Conservation (phyloP, 2,888 invertebrate species). For the Cephus rjabovi region DNA sequence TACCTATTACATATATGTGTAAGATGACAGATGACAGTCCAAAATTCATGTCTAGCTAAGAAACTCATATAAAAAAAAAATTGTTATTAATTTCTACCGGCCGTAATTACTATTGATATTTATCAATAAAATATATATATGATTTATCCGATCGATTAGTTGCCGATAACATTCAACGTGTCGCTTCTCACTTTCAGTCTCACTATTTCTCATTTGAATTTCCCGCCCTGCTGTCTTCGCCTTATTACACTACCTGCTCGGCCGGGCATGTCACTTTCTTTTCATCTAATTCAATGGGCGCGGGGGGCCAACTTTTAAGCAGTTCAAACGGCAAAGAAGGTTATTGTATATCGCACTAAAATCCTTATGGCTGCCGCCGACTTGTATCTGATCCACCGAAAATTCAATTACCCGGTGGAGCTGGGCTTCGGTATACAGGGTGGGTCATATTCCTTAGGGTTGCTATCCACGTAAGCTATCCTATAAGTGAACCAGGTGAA, state of each 20-base stretch:
- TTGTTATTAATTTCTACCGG: neutral
- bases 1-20: neutral
- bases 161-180: neutral
- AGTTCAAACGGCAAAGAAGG: neutral
- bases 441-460: neutral
- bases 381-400: conserved; percentile 2
- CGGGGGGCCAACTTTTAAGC: neutral
- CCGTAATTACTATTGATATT: neutral
- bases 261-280: neutral
- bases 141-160: neutral
- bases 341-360: neutral
- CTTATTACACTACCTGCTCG: neutral
- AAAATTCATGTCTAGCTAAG: neutral
- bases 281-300: neutral
- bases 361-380: neutral
- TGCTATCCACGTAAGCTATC: neutral
- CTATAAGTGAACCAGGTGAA: neutral
- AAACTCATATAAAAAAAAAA: neutral
- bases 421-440: neutral
- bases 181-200: neutral
- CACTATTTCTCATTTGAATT: neutral
- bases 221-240: neutral
- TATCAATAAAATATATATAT: too few relatives aligned
- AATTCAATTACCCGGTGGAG: neutral
- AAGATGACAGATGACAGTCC: neutral